These are phyloP conservation scores for Botia almorhae DNA, from an alignment of 2,797 vertebrate species.

Conservation along the genomic window DNA sequence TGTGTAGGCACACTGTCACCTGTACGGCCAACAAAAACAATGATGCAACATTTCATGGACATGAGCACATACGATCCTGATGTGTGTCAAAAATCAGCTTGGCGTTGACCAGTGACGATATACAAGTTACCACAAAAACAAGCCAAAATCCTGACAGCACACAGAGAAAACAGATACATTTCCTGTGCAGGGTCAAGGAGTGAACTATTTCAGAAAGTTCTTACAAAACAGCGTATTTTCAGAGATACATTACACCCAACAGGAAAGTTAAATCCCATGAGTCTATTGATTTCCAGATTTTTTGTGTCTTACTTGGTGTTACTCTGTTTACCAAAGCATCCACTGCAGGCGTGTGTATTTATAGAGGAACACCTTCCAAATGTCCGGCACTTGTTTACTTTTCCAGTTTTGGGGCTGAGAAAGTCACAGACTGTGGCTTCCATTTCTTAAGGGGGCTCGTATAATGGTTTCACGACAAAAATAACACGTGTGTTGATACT, in stretches of 20 bases:
- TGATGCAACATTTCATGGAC: constrained; percentile 39
- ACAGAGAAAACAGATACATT: background rate
- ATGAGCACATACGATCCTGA: constrained; percentile 2
- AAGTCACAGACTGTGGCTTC: constrained; percentile 81
- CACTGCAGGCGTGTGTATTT: constrained; percentile 73
- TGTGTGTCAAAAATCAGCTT: constrained; percentile 37
- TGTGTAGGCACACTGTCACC: constrained; percentile 13
- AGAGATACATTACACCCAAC: constrained; percentile 57
- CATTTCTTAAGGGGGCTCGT: constrained; percentile 44
- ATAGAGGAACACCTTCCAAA: constrained; percentile 79
- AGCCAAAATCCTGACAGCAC: background rate
- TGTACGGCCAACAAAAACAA: constrained; percentile 46
- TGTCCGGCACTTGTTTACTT: constrained; percentile 65
- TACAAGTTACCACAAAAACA: constrained; percentile 27
- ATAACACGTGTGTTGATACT: constrained; percentile 37
- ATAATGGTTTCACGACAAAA: constrained; percentile 39
- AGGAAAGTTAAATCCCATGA: constrained; percentile 72
- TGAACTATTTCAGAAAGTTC: constrained; percentile 13
- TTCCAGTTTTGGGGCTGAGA: constrained; percentile 81
- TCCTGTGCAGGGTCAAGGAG: constrained; percentile 7
- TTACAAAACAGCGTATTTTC: constrained; percentile 12
- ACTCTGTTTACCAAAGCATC: constrained; percentile 72
- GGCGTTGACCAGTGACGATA: constrained; percentile 17
- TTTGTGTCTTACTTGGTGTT: constrained; percentile 71
- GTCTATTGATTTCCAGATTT: constrained; percentile 30